Conservation (phyloP, 2,797 vertebrate genomes). For the Sphenopsis melanotis region DNA sequence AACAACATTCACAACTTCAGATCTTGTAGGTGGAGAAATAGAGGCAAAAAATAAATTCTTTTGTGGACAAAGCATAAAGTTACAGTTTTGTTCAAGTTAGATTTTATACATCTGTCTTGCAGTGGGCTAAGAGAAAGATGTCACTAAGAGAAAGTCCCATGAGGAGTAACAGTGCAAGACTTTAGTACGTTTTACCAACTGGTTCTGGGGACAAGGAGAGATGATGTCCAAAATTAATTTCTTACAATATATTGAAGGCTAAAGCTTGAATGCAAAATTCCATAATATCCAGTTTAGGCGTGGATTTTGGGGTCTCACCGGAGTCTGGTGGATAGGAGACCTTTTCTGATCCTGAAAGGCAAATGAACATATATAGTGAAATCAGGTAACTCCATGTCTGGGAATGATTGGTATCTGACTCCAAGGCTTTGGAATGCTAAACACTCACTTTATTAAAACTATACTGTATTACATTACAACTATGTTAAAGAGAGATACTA, state of each 20-base stretch:
- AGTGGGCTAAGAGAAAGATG: not conserved
- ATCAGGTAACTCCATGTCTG: not conserved
- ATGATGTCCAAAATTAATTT: not conserved
- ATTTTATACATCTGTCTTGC: not conserved
- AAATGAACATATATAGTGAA: not conserved
- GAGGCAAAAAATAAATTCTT: not conserved
- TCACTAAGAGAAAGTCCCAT: not conserved
- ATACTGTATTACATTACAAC: not conserved
- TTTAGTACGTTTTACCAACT: not conserved
- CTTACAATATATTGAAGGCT: not conserved
- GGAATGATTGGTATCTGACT: not conserved
- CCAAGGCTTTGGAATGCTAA: not conserved
- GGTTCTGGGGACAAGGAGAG: not conserved
- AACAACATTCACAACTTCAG: not conserved
- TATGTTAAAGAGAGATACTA: not conserved
- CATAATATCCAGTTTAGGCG: not conserved
- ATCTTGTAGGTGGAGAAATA: not conserved
- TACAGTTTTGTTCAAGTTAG: not conserved
- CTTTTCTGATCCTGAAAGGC: not conserved
- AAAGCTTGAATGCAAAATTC: not conserved
- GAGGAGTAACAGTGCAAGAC: not conserved
- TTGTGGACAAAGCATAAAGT: not conserved
- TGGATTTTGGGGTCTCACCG: not conserved
- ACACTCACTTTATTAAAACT: not conserved
- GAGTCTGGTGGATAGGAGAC: not conserved